Evolutionary conservation across 2,113 vertebrate species (phyloP), one percentile per base, ranked within the genome.

Genomic region (Enhydra lutris): DNA sequence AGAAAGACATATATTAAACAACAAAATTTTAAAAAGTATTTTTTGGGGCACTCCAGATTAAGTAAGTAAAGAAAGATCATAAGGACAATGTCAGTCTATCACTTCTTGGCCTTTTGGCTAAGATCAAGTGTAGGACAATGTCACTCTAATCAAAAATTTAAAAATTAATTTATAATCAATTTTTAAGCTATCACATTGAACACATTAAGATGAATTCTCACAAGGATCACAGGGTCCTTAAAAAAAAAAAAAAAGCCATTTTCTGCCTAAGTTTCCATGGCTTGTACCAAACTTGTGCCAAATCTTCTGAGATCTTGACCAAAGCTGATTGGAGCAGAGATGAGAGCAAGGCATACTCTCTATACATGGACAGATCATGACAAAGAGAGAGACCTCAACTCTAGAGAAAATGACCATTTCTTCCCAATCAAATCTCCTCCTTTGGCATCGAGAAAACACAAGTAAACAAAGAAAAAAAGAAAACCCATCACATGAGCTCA

Each of bases 1-100:
- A 87, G 91, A 81, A 92, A 94, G 20, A 89, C 18, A 52, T 89
- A 39, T 65, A 93, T 85, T 96, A n/a, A 89, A 42, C 14, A 83
- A 88, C 2, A 85, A 80, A 39, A 65, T n/a, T 69, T 36, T 74
- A 36, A 88, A 76, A 93, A 74, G 73, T 80, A 79, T 74, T 65
- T 96, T 59, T 96, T 76, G 17, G 9, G 23, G 6, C 34, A 87
- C 23, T 59, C 0, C 83, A n/a, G 18, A 80, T 92, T 65, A 67
- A 80, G 59, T 57, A 92, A 79, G 42, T 69, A 78, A 95, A 55
- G 34, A 73, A 52, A 67, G 9, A 89, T 86, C 36, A 89, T 76
- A 76, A 91, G 23, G 23, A 34, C 61, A 89, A 73, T 93, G 4
- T 47, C 34, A 18, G 15, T 55, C 52, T 55, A 55, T 55, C 52